These are phyloP conservation scores for Alosa sapidissima DNA, from an alignment of 2,797 vertebrate species.

Conservation along the genomic window DNA sequence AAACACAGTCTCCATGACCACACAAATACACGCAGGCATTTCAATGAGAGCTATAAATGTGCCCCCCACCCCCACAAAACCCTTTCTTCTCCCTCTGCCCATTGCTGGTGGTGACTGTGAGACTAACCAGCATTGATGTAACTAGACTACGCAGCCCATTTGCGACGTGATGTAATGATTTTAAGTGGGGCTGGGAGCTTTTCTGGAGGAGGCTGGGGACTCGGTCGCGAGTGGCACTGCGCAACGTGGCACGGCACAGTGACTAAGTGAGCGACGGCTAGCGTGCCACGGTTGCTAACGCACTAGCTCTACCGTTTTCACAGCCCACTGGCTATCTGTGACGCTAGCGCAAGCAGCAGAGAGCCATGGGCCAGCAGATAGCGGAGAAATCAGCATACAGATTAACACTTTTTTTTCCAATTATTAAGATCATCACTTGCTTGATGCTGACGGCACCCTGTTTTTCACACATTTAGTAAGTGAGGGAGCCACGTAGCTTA, in stretches of 20 bases:
- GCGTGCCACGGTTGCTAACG: background rate
- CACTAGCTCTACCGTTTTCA: background rate
- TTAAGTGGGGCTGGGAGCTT: conserved; percentile 7
- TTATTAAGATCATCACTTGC: background rate
- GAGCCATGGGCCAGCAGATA: background rate
- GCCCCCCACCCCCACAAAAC: background rate
- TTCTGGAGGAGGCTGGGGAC: background rate
- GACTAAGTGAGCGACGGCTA: background rate
- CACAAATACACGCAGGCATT: background rate
- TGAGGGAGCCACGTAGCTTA: background rate
- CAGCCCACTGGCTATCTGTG: conserved; percentile 6
- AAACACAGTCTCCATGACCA: background rate
- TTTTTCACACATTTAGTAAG: conserved; percentile 9
- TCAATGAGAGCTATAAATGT: background rate
- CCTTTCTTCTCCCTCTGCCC: background rate
- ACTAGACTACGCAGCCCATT: conserved; percentile 2
- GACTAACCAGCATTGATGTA: conserved; percentile 9
- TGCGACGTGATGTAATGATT: background rate
- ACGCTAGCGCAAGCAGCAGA: background rate
- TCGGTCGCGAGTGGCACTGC: background rate
- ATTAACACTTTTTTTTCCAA: background rate
- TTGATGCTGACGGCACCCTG: background rate
- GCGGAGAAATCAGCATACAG: background rate
- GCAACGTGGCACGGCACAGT: background rate
- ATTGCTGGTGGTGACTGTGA: background rate